phyloP scores from a whole-genome alignment of 2,797 vertebrate genomes.

The Agapornis canus region DNA sequence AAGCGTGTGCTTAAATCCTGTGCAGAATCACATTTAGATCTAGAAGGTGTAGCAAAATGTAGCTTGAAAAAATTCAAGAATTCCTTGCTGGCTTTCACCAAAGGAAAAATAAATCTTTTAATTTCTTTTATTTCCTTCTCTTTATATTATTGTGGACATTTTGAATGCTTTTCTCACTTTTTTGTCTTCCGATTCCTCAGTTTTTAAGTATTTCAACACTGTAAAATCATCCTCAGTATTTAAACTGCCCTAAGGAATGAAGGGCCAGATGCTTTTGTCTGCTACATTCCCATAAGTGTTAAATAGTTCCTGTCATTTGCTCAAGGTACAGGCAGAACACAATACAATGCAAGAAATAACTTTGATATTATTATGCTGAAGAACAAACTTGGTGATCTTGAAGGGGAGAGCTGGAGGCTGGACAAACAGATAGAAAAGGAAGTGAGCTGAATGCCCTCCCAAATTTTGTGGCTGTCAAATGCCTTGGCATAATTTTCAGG shows the following conservation, averaged over 20 bases:
- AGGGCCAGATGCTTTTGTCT: not conserved
- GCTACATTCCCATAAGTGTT: not conserved
- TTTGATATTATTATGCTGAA: not conserved
- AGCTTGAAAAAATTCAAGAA: conserved; percentile 4
- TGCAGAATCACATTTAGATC: conserved; percentile 13
- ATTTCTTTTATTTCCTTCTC: not conserved
- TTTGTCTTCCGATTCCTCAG: not conserved
- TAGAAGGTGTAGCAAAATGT: not conserved
- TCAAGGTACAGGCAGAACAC: not conserved
- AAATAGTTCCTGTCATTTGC: not conserved
- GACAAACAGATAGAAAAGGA: conserved; percentile 12
- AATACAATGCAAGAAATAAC: not conserved
- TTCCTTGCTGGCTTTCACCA: conserved; percentile 3
- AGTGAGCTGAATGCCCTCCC: conserved; percentile 22
- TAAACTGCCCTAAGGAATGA: not conserved
- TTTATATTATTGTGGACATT: not conserved
- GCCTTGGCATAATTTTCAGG: not conserved
- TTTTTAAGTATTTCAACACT: conserved; percentile 8
- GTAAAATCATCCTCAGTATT: not conserved
- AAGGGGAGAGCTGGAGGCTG: not conserved
- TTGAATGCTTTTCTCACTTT: conserved; percentile 26
- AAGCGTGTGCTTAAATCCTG: conserved; percentile 11
- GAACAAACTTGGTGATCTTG: not conserved
- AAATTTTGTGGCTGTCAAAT: conserved; percentile 34
- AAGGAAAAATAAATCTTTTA: conserved; percentile 9